These are phyloP conservation scores for Leguminivora glycinivorella DNA, from an alignment of 1,140 invertebrate genomes.

Conservation along the genomic window DNA sequence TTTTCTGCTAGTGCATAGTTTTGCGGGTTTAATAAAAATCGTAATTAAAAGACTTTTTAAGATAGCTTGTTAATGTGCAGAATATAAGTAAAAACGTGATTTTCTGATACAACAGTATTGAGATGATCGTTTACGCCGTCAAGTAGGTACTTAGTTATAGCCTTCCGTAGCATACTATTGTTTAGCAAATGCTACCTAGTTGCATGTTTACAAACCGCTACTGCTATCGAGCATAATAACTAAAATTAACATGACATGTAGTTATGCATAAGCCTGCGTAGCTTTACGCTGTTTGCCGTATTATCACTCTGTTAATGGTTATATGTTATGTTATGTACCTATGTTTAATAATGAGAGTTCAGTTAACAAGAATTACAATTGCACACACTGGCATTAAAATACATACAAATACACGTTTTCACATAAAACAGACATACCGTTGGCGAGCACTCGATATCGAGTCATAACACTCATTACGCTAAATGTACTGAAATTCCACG, in stretches of 20 bases:
- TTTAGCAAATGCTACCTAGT: too few relatives aligned
- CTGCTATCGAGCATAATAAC: too few relatives aligned
- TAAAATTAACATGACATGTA: neutral
- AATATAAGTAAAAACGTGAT: too few relatives aligned
- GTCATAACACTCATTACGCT: neutral
- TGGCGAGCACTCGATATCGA: neutral
- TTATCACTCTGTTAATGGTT: neutral
- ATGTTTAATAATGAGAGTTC: neutral
- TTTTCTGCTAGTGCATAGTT: slow-evolving; percentile 21
- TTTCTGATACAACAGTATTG: too few relatives aligned
- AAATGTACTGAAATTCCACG: neutral
- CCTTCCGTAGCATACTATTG: too few relatives aligned
- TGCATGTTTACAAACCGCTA: too few relatives aligned
- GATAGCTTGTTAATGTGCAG: neutral
- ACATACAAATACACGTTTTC: neutral
- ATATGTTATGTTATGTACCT: too few relatives aligned
- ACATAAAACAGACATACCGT: neutral
- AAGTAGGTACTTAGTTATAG: neutral
- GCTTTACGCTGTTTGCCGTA: neutral
- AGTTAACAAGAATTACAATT: neutral
- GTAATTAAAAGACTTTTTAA: neutral
- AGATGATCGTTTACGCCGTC: neutral
- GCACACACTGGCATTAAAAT: neutral
- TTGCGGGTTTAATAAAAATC: neutral
- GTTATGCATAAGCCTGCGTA: too few relatives aligned